phyloP scores from a whole-genome alignment of 92 coral and sea anemone genomes.

The Porites rus region DNA sequence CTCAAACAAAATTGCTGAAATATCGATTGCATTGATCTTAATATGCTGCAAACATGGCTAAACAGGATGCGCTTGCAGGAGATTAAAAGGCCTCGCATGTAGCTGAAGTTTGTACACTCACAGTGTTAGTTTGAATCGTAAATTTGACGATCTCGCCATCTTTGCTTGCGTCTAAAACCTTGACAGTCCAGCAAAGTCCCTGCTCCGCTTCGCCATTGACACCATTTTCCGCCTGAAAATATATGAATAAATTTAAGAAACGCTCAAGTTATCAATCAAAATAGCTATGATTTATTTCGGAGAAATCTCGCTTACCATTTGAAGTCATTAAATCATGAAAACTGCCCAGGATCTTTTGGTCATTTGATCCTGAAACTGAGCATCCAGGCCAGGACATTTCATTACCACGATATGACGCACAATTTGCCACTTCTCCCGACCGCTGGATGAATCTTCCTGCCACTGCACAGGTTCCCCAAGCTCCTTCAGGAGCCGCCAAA shows the following conservation, averaged over 20 bases:
- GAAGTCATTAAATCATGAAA: conserved; percentile 19
- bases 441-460: neutral
- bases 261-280: neutral
- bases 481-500: too few species aligned
- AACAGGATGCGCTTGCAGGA: too few species aligned
- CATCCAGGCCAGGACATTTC: conserved; percentile 7
- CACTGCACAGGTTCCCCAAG: too few species aligned
- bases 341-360: conserved; percentile 13
- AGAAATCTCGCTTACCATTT: conserved; percentile 17
- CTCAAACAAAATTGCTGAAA: neutral
- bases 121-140: conserved; percentile 88
- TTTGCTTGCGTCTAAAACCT: conserved; percentile 88
- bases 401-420: neutral
- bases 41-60: neutral
- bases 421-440: neutral
- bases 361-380: conserved; percentile 11
- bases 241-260: too few species aligned
- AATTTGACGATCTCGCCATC: conserved; percentile 89
- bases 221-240: conserved; percentile 60
- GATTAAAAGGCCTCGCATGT: neutral
- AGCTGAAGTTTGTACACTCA: conserved; percentile 19
- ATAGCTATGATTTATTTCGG: neutral
- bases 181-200: conserved; percentile 54
- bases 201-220: conserved; percentile 33
- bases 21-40: neutral